phyloP scores from a whole-genome alignment of 23 tunicate genomes.

The Corella eumyota region DNA sequence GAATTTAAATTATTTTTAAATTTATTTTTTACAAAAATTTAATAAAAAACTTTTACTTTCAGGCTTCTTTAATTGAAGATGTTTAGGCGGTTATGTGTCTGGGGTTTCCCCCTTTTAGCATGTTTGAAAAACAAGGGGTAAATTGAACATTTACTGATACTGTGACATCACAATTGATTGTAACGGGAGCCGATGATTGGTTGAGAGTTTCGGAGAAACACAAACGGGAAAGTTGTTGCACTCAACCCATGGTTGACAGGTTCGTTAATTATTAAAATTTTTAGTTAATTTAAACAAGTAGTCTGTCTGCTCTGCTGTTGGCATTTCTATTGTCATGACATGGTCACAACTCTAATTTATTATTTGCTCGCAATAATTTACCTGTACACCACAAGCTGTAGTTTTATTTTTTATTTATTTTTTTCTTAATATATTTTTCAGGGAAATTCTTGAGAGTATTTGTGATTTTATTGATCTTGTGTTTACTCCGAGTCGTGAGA shows the following conservation, averaged over 20 bases:
- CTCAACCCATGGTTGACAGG: conserved; percentile 80
- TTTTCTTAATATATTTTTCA: neutral
- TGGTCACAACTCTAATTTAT: too few relatives aligned
- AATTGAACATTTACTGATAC: conserved; percentile 38
- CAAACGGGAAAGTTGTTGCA: conserved; percentile 23
- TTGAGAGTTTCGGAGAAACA: conserved; percentile 45
- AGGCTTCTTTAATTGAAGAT: conserved; percentile 58
- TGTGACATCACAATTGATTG: conserved; percentile 27
- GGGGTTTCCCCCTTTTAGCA: conserved; percentile 62
- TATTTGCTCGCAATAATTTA: too few relatives aligned
- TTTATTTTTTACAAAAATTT: too few relatives aligned
- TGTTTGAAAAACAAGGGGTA: conserved; percentile 77
- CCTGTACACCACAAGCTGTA: too few relatives aligned
- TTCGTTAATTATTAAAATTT: too few relatives aligned
- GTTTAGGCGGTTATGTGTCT: conserved; percentile 75
- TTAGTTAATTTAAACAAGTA: too few relatives aligned
- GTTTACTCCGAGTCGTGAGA: conserved; percentile 6
- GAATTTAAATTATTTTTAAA: too few relatives aligned
- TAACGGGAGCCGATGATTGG: conserved; percentile 80
- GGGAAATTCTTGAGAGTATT: conserved; percentile 42
- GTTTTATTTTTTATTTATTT: neutral
- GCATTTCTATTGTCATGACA: neutral
- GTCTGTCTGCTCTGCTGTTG: too few relatives aligned
- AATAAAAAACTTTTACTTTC: neutral
- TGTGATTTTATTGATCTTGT: conserved; percentile 28